phyloP scores from a whole-genome alignment of 2,113 vertebrate genomes.

The Strix uralensis region DNA sequence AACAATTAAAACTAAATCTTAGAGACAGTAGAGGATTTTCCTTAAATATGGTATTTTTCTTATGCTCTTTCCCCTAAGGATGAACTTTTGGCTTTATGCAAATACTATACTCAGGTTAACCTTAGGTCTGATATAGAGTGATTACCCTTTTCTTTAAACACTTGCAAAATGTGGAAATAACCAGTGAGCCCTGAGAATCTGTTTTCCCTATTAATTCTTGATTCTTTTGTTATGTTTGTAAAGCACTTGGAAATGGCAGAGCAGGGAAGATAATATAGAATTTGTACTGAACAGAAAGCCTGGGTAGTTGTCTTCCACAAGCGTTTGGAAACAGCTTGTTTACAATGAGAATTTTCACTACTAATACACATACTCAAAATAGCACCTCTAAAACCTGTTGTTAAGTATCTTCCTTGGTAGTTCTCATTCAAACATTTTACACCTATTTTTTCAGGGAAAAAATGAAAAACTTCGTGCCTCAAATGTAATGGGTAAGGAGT shows the following conservation, averaged over 20 bases:
- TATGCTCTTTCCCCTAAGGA: neutral
- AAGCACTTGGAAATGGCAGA: neutral
- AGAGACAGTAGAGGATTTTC: neutral
- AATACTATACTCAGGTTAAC: neutral
- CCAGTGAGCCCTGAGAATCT: neutral
- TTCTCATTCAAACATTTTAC: neutral
- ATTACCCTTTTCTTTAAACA: neutral
- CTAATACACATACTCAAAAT: neutral
- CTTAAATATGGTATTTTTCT: neutral
- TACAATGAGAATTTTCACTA: neutral
- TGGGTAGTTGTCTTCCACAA: rapidly evolving
- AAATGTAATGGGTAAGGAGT: neutral
- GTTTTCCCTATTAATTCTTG: neutral
- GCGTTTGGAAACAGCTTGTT: neutral
- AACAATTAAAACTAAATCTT: neutral
- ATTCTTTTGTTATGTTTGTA: neutral
- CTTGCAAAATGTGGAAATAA: neutral
- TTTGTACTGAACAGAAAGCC: neutral
- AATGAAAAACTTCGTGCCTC: neutral
- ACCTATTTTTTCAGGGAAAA: neutral
- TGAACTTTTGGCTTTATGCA: neutral
- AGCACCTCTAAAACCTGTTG: neutral
- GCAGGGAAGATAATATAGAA: neutral
- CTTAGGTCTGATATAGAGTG: neutral
- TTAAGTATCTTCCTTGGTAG: neutral